These are phyloP conservation scores for Rhinoderma darwinii DNA, from an alignment of 2,113 vertebrate species.

Conservation along the genomic window DNA sequence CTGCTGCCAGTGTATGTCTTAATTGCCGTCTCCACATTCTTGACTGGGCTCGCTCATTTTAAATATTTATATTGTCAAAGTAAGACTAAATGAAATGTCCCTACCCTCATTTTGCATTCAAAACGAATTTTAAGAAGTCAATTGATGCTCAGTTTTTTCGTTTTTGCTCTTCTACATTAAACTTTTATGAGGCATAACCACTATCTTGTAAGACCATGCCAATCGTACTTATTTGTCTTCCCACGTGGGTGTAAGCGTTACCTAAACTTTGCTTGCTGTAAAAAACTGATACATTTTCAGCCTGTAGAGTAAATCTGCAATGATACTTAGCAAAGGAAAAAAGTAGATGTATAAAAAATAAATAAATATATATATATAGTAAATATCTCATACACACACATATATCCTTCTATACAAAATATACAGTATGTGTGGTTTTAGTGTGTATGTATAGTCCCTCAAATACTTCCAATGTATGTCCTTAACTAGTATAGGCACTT, in stretches of 20 bases:
- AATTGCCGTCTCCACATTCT: slow-evolving; percentile 3
- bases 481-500: too few relatives aligned
- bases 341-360: too few relatives aligned
- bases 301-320: background rate
- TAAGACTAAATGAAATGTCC: slow-evolving; percentile 11
- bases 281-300: background rate
- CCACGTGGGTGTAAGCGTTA: slow-evolving; percentile 1
- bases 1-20: slow-evolving; percentile 7
- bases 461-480: too few relatives aligned
- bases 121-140: background rate
- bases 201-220: background rate
- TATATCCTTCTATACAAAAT: too few relatives aligned
- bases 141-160: background rate
- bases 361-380: too few relatives aligned
- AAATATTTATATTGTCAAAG: slow-evolving; percentile 48
- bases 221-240: background rate
- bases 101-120: slow-evolving; percentile 7
- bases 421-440: too few relatives aligned
- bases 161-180: background rate
- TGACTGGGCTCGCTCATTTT: background rate
- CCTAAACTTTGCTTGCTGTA: background rate
- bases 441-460: too few relatives aligned
- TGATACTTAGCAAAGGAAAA: background rate
- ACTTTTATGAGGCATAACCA: background rate
- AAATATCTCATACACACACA: too few relatives aligned